Conservation (phyloP, 2,888 invertebrate genomes). For the Caenorhabditis sulstoni region DNA sequence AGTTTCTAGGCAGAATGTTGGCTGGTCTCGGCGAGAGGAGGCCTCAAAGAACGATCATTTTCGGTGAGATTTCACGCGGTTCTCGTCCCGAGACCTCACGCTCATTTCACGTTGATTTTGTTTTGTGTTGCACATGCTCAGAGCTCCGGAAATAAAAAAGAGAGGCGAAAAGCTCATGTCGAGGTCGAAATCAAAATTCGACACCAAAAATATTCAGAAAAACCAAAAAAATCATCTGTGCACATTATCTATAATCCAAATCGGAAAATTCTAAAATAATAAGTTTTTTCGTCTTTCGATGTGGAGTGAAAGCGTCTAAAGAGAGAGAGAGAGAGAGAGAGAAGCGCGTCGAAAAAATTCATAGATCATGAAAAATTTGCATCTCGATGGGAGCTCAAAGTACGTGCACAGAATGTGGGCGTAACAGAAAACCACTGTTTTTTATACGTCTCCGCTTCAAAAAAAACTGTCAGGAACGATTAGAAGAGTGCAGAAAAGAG, state of each 20-base stretch:
- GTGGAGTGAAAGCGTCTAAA: too few species aligned
- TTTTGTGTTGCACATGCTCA: not conserved
- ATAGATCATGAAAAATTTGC: slow-evolving; percentile 9
- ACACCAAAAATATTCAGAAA: slow-evolving; percentile 3
- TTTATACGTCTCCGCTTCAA: too few species aligned
- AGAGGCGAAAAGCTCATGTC: not conserved
- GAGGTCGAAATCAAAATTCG: not conserved
- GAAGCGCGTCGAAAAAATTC: not conserved
- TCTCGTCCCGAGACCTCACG: not conserved
- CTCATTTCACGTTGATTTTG: not conserved
- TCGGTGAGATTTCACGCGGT: not conserved
- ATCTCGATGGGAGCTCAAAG: not conserved
- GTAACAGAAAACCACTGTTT: not conserved
- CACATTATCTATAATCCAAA: too few species aligned
- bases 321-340: too few species aligned
- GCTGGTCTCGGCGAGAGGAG: not conserved
- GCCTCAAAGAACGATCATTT: slow-evolving; percentile 4
- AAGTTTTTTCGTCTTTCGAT: too few species aligned
- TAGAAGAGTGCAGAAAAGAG: not conserved
- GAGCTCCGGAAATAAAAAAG: slow-evolving; percentile 10
- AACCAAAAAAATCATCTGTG: too few species aligned
- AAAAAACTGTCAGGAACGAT: too few species aligned
- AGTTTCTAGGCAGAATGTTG: not conserved
- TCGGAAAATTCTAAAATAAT: too few species aligned
- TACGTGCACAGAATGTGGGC: not conserved